Evolutionary conservation across 2,888 invertebrate genomes (phyloP).

Genomic region (Thera britannica): DNA sequence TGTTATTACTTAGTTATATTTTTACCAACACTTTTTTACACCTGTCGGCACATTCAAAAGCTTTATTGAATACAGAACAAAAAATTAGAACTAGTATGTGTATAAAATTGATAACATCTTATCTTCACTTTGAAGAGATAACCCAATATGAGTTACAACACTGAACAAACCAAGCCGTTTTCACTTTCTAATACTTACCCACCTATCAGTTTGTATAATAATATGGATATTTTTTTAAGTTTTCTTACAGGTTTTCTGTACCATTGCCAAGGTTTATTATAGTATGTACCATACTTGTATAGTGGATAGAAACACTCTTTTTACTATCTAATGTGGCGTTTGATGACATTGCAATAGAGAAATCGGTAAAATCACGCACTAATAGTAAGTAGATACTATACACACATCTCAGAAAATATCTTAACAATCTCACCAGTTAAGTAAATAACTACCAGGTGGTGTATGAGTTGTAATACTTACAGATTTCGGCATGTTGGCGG

Average conservation of each 20-base stretch:
- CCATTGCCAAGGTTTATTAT: neutral
- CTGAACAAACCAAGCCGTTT: conserved; percentile 52
- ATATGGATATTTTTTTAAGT: neutral
- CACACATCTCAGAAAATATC: conserved; percentile 17
- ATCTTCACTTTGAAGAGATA: conserved; percentile 47
- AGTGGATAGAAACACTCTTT: conserved; percentile 23
- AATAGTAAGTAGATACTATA: conserved; percentile 2
- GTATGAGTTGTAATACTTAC: conserved; percentile 71
- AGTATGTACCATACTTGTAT: neutral
- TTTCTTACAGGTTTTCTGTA: neutral
- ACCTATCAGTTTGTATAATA: conserved; percentile 15
- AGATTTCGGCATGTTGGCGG: conserved; percentile 87
- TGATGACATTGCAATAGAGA: conserved; percentile 72
- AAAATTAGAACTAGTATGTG: conserved; percentile 12
- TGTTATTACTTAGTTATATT: too few species aligned
- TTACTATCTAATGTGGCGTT: conserved; percentile 36
- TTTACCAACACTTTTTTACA: too few species aligned
- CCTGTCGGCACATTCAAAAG: too few species aligned
- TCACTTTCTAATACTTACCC: conserved; percentile 39
- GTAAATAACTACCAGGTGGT: neutral
- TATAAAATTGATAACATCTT: conserved; percentile 31
- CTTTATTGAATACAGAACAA: neutral
- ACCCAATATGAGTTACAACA: conserved; percentile 53
- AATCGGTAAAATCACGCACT: conserved; percentile 64
- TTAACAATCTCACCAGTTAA: conserved; percentile 5